These are phyloP conservation scores for Halichoerus grypus DNA, from an alignment of 2,113 vertebrate species.

Conservation along the genomic window DNA sequence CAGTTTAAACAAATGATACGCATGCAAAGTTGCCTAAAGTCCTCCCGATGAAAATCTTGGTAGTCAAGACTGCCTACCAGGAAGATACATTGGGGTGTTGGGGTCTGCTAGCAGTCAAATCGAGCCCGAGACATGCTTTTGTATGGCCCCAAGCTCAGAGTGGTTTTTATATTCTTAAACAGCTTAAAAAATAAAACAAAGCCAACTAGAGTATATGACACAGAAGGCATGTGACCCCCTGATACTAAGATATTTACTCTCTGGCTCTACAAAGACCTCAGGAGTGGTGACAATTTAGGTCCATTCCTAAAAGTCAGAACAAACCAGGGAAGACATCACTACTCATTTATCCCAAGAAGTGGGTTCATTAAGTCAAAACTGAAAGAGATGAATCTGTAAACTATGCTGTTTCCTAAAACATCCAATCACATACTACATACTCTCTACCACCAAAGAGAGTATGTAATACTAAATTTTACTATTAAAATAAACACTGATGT, in stretches of 20 bases:
- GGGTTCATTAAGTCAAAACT: not conserved
- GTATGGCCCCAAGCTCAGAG: not conserved
- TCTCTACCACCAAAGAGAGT: not conserved
- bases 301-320: not conserved
- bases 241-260: not conserved
- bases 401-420: not conserved
- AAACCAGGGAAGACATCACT: not conserved
- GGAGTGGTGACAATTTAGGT: not conserved
- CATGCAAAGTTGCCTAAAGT: not conserved
- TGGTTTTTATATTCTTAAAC: not conserved
- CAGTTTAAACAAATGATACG: not conserved
- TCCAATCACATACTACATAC: not conserved
- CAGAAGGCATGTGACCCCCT: not conserved
- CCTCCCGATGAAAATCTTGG: not conserved
- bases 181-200: not conserved
- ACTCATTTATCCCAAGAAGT: not conserved
- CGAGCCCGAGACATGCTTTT: not conserved
- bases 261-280: not conserved
- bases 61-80: not conserved
- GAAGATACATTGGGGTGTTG: not conserved
- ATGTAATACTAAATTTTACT: not conserved
- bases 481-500: slow-evolving; percentile 6
- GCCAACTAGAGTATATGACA: not conserved
- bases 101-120: not conserved
- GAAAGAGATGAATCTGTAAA: not conserved